Evolutionary conservation across 2,797 vertebrate genomes (phyloP).

Genomic region (Tauraco hartlaubi): DNA sequence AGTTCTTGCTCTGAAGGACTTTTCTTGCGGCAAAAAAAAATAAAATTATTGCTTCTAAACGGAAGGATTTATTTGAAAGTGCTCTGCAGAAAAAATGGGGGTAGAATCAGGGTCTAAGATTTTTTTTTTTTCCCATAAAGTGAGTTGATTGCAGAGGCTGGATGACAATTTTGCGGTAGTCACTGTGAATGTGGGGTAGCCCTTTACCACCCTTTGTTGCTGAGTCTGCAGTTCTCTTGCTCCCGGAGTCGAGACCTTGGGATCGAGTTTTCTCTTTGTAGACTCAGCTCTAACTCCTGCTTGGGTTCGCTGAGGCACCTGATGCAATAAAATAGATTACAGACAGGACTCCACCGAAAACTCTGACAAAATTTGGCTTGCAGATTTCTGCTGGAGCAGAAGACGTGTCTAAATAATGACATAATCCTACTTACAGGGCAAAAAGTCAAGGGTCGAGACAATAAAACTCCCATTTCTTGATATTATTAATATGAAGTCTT

Average conservation of each 20-base stretch:
- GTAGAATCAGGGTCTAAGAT: background rate
- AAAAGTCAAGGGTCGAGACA: background rate
- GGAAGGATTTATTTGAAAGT: background rate
- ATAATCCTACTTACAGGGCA: background rate
- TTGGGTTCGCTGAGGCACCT: background rate
- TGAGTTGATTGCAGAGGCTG: background rate
- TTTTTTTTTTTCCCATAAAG: background rate
- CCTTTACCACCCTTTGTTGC: background rate
- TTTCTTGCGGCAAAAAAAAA: background rate
- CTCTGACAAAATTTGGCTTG: background rate
- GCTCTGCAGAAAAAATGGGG: background rate
- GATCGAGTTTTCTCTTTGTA: background rate
- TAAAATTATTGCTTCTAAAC: background rate
- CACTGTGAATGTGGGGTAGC: background rate
- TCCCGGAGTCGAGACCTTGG: background rate
- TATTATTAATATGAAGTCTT: background rate
- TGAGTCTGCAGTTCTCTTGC: fast-evolving
- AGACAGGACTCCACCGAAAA: background rate
- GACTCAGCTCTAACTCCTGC: background rate
- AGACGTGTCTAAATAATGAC: fast-evolving
- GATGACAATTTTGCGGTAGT: background rate
- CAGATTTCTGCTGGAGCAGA: background rate
- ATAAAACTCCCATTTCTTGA: background rate
- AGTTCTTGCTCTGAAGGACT: background rate
- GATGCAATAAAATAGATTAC: background rate